A percentile compares a stretch with the other conserved stretches of the same genome.
Conservation (phyloP, 2,113 vertebrate species). For the Oncorhynchus gorbuscha region DNA sequence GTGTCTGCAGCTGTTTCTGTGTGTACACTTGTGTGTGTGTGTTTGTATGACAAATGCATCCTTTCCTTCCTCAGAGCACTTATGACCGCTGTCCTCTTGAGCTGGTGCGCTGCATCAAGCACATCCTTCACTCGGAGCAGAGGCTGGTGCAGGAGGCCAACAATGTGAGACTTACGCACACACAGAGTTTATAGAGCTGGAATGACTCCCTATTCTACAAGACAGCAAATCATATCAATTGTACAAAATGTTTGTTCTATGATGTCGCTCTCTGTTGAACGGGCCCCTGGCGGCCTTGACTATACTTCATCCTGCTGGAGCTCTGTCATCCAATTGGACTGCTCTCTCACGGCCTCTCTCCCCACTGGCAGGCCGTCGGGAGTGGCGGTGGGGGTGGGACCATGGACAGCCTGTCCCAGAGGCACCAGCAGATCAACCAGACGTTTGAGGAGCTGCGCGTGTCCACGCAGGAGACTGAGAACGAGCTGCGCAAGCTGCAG, state of each 20-base stretch:
- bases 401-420: slow-evolving; percentile 88
- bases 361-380: slow-evolving; percentile 65
- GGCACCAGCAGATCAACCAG: slow-evolving; percentile 95
- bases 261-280: too few species aligned
- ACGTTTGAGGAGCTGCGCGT: slow-evolving; percentile 89
- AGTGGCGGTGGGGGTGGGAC: slow-evolving; percentile 74
- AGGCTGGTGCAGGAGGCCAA: slow-evolving; percentile 89
- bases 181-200: background rate
- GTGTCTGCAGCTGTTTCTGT: too few species aligned
- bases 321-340: background rate
- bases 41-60: slow-evolving; percentile 6
- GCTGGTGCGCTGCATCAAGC: slow-evolving; percentile 91
- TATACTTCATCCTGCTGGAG: background rate
- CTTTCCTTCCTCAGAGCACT: slow-evolving; percentile 76
- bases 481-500: slow-evolving; percentile 89
- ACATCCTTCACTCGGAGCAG: slow-evolving; percentile 93
- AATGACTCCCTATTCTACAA: too few species aligned
- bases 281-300: too few species aligned
- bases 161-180: slow-evolving; percentile 77
- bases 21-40: background rate
- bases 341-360: background rate
- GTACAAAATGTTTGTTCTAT: too few species aligned
- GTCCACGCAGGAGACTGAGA: slow-evolving; percentile 89
- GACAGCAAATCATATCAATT: too few species aligned
- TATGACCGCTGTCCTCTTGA: slow-evolving; percentile 93